Evolutionary conservation across 2,113 vertebrate genomes (phyloP), one percentile per base, ranked within the genome.

Genomic region (Equus quagga): DNA sequence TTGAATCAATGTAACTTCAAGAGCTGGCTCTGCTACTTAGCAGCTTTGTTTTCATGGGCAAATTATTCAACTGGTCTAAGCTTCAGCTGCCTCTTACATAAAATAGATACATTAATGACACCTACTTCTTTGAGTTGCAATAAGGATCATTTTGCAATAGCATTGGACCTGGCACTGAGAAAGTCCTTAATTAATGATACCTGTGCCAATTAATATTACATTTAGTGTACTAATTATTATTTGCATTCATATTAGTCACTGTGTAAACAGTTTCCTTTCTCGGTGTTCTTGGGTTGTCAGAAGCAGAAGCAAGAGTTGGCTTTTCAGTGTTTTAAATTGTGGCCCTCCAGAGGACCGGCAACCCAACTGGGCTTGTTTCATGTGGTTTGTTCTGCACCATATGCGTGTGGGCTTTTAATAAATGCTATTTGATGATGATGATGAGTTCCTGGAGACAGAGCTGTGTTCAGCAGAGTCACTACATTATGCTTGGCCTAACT

Each of bases 351-450:
- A 97, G 97, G 85, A 95, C 80, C 86, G 81, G 93, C 64, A 97
- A 87, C 78, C 49, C 86, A 96, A 92, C 90, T 82, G 82, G 95
- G 89, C 92, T 95, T 94, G 79, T 97, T 98, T 97, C 95, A 96
- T 95, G 93, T 94, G 97, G 96, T 97, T 97, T 93, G 86, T 94
- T 97, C 96, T 90, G 95, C 49, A 81, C 96, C 97, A 96, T 95
- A 95, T 95, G 97, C 12, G 75, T 98, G 97, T 98, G 98, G 97
- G 96, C 97, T 92, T 94, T 96, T 97, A 96, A 95, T 95, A 97
- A 98, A 97, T 98, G 88, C 85, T 96, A 70, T 96, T 98, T 96
- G 94, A 96, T 96, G 87, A 97, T 96, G 97, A 97, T 94, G 97
- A 98, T 97, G 97, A 93, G 95, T 94, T 98, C 94, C 94, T 98